Evolutionary conservation across 2,113 vertebrate species (phyloP).

Genomic region (Archilochus colubris): DNA sequence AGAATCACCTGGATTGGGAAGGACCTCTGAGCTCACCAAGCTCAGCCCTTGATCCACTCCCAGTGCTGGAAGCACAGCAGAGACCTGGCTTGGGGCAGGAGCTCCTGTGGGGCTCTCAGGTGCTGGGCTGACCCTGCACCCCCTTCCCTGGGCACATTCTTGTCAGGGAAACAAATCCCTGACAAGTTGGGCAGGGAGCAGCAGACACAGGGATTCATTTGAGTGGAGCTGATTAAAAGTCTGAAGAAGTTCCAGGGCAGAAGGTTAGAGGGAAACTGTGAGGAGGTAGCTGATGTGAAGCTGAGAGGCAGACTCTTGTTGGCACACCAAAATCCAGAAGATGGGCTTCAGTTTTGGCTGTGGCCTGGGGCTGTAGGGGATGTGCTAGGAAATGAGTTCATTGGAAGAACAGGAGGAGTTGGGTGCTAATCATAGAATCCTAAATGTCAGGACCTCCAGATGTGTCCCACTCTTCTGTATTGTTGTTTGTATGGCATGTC

Average conservation of each 20-base stretch:
- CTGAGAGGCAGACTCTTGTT: not conserved
- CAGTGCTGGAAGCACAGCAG: too few species aligned
- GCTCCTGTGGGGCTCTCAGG: rapidly evolving
- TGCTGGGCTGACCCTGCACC: not conserved
- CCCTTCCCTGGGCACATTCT: not conserved
- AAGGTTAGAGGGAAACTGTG: rapidly evolving
- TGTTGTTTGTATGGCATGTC: too few species aligned
- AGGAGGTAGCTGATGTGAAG: not conserved
- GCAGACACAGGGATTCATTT: not conserved
- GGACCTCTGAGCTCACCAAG: too few species aligned
- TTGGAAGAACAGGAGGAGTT: not conserved
- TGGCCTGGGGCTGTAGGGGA: not conserved
- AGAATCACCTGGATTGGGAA: too few species aligned
- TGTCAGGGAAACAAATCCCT: not conserved
- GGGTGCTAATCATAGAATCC: not conserved
- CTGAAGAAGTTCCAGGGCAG: not conserved
- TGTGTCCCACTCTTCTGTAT: too few species aligned
- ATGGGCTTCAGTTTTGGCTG: not conserved
- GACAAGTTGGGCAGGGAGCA: not conserved
- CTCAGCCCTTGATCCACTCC: too few species aligned
- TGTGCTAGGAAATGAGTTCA: not conserved
- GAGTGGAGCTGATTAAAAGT: not conserved
- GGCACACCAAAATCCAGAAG: not conserved
- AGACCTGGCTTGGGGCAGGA: not conserved
- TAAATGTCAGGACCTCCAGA: too few species aligned